Percentiles rank a stretch among this genome's conserved stretches.
These are phyloP conservation scores for Etia nguti DNA, from an alignment of 2,113 vertebrate genomes.

Conservation along the genomic window DNA sequence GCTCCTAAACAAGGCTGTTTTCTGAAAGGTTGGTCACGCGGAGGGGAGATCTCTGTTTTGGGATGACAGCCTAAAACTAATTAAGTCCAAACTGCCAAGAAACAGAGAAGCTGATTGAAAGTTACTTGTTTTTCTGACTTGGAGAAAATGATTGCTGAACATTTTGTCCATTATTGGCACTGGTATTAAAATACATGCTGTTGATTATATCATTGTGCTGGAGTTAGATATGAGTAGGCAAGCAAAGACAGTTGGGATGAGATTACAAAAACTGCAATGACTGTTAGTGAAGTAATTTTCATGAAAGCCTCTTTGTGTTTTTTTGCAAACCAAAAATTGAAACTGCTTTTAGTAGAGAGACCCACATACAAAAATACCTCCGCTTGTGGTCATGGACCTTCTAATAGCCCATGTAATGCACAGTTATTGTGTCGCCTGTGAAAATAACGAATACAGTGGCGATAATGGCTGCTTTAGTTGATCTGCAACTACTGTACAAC, in stretches of 20 bases:
- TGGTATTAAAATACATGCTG: background rate
- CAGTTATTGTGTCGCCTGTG: background rate
- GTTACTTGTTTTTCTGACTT: background rate
- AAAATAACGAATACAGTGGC: background rate
- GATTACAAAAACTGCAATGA: background rate
- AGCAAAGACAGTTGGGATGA: background rate
- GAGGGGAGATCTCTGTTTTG: background rate
- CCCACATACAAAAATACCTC: background rate
- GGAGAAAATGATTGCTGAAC: background rate
- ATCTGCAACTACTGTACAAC: background rate
- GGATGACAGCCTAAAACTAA: background rate
- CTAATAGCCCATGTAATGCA: background rate
- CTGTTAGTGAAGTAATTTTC: background rate
- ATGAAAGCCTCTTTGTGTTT: background rate
- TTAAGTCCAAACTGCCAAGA: background rate
- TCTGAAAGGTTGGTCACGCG: background rate
- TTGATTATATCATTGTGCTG: background rate
- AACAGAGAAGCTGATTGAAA: background rate
- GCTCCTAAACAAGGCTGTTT: slow-evolving; percentile 17
- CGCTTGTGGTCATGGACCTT: background rate
- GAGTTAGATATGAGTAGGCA: background rate
- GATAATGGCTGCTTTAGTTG: background rate
- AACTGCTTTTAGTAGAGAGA: background rate
- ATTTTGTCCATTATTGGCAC: background rate
- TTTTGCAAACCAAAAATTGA: background rate